These are phyloP conservation scores for Chydorus sphaericus DNA, from an alignment of 2,888 invertebrate species.

Conservation along the genomic window DNA sequence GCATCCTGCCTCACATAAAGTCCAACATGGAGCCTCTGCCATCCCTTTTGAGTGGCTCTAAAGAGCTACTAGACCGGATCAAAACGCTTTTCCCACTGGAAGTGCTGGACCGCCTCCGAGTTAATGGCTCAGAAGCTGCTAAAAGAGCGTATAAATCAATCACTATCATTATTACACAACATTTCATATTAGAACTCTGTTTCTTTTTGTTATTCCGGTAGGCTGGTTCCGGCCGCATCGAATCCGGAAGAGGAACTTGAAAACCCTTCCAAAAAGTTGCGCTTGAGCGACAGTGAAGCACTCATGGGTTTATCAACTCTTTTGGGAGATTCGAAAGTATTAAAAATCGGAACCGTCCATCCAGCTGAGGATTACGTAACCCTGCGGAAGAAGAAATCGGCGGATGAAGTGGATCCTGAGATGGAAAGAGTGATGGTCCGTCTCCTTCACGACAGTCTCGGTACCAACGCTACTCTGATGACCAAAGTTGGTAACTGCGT, in stretches of 20 bases:
- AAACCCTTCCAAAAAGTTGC: neutral
- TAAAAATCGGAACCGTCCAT: constrained; percentile 40
- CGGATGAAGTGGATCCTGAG: constrained; percentile 20
- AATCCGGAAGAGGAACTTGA: neutral
- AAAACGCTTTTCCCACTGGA: constrained; percentile 37
- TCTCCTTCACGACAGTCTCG: constrained; percentile 28
- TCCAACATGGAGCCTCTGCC: constrained; percentile 29
- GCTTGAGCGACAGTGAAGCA: constrained; percentile 3
- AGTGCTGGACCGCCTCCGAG: constrained; percentile 25
- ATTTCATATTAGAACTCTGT: neutral
- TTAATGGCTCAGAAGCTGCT: constrained; percentile 11
- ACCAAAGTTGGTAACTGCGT: constrained; percentile 29
- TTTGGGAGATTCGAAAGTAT: constrained; percentile 19
- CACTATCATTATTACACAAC: neutral
- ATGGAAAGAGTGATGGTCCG: constrained; percentile 27
- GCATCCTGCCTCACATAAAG: constrained; percentile 37
- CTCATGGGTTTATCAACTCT: constrained; percentile 22
- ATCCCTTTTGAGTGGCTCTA: neutral
- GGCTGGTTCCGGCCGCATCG: neutral
- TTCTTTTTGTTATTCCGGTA: neutral
- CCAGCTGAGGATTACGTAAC: constrained; percentile 44
- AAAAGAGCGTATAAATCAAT: neutral
- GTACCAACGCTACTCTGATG: constrained; percentile 24
- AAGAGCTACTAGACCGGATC: constrained; percentile 24
- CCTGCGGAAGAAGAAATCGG: constrained; percentile 30